Evolutionary conservation across 2,797 vertebrate species (phyloP).

Genomic region (Chromis chromis): DNA sequence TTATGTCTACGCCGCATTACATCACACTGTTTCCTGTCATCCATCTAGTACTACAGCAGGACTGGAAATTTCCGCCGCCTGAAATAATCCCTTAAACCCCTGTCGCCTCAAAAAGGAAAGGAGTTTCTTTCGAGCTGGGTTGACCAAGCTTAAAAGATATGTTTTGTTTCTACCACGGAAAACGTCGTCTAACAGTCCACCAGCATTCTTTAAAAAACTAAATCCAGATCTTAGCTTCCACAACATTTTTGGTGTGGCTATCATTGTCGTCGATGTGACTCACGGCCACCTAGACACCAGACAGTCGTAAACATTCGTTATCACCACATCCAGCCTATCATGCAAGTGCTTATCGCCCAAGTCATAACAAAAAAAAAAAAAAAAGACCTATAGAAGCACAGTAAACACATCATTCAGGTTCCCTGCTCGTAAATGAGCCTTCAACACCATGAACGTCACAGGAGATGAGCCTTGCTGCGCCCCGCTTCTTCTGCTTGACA

Average conservation of each 20-base stretch:
- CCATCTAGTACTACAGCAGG: slow-evolving; percentile 9
- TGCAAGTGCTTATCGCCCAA: slow-evolving; percentile 65
- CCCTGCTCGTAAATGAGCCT: slow-evolving; percentile 75
- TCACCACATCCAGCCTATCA: slow-evolving; percentile 61
- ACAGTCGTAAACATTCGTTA: slow-evolving; percentile 76
- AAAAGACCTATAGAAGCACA: slow-evolving; percentile 36
- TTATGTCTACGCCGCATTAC: not conserved
- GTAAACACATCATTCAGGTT: slow-evolving; percentile 73
- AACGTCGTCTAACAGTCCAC: too few species aligned
- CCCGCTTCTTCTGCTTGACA: not conserved
- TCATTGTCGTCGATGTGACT: slow-evolving; percentile 52
- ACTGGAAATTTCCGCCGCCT: slow-evolving; percentile 1
- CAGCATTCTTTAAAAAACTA: not conserved
- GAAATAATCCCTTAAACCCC: not conserved
- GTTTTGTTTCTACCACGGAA: too few species aligned
- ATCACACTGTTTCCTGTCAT: slow-evolving; percentile 8
- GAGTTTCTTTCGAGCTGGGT: too few species aligned
- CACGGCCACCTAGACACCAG: slow-evolving; percentile 69
- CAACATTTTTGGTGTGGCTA: slow-evolving; percentile 14
- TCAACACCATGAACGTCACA: slow-evolving; percentile 35
- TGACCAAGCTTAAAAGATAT: too few species aligned
- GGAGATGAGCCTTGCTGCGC: slow-evolving; percentile 30
- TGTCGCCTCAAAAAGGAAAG: not conserved
- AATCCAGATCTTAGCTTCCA: not conserved
- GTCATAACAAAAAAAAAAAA: slow-evolving; percentile 79